A percentile compares a stretch with the other conserved stretches of the same genome.
phyloP scores from a whole-genome alignment of 1,140 invertebrate species.

The Alviniconcha marisindica region DNA sequence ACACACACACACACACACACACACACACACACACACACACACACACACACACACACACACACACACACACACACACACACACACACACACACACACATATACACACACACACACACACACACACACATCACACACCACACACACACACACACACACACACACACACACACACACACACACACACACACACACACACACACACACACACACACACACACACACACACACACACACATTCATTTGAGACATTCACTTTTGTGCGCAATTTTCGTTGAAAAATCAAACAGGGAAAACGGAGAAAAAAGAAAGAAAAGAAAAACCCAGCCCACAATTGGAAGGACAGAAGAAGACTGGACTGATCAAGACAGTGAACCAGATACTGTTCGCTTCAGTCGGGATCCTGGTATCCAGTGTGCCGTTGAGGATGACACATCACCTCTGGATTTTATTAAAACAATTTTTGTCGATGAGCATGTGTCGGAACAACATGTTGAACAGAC shows the following conservation, averaged over 20 bases:
- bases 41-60: neutral
- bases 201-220: conserved; percentile 1
- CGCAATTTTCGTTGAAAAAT: no score
- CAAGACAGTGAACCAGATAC: neutral
- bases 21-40: neutral
- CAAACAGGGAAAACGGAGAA: no score
- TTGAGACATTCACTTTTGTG: no score
- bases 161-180: neutral
- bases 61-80: conserved; percentile 2
- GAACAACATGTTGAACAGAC: no score
- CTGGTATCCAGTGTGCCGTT: no score
- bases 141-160: neutral
- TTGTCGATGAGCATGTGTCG: no score
- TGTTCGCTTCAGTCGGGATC: no score
- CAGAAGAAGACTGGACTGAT: neutral
- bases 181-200: neutral
- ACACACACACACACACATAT: neutral
- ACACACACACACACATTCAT: conserved; percentile 14
- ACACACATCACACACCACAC: neutral
- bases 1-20: conserved; percentile 3
- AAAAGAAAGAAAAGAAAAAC: no score
- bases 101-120: neutral
- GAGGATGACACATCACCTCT: no score
- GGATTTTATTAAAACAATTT: no score
- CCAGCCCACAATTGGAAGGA: no score